phyloP scores from a whole-genome alignment of 2,113 vertebrate genomes.

The Neolamprologus sp. region DNA sequence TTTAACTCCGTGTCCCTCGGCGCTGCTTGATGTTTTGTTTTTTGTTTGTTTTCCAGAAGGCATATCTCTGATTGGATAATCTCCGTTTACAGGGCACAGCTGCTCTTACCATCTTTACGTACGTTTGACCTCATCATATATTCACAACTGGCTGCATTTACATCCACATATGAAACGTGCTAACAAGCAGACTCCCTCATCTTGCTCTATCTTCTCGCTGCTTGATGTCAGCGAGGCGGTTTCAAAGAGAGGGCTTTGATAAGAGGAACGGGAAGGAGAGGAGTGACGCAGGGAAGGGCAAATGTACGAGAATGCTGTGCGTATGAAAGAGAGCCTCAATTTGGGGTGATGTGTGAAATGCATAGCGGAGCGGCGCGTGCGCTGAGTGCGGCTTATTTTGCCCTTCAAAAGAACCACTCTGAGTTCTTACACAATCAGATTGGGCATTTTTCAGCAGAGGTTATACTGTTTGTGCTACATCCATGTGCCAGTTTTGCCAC shows the following conservation, averaged over 20 bases:
- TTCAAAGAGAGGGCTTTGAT: slow-evolving; percentile 21
- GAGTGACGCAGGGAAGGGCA: background rate
- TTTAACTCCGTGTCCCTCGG: background rate
- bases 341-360: background rate
- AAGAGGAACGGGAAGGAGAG: background rate
- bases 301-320: background rate
- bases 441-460: background rate
- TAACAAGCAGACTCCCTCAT: background rate
- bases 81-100: slow-evolving; percentile 25
- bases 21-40: background rate
- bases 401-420: slow-evolving; percentile 9
- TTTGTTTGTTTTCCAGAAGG: background rate
- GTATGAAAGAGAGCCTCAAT: background rate
- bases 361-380: background rate
- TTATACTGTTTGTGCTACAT: background rate
- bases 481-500: background rate
- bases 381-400: background rate
- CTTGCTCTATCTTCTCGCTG: background rate
- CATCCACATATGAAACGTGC: background rate
- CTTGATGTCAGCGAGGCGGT: background rate
- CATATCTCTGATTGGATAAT: slow-evolving; percentile 42
- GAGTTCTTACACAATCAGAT: background rate
- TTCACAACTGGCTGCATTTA: background rate
- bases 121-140: background rate
- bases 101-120: slow-evolving; percentile 35